These are phyloP conservation scores for Mystacides longicornis DNA, from an alignment of 2,888 invertebrate genomes.

Conservation along the genomic window DNA sequence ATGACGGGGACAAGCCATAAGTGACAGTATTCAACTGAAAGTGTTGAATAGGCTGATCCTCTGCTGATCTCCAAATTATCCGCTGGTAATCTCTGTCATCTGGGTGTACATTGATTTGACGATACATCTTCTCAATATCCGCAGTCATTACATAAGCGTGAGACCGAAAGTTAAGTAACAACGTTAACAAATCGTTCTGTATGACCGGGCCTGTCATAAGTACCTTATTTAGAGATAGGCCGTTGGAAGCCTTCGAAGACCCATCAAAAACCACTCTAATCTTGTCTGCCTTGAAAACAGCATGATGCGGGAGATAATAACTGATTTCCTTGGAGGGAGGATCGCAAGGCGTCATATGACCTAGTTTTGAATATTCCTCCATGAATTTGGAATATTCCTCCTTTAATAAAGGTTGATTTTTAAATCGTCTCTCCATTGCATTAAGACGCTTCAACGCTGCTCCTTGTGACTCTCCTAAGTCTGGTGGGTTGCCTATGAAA, in stretches of 20 bases:
- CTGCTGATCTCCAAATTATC: no score
- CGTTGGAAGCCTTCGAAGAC: neutral
- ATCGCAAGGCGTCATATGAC: neutral
- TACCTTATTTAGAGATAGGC: no score
- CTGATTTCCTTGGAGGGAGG: neutral
- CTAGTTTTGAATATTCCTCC: neutral
- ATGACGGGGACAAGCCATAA: no score
- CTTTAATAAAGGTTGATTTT: neutral
- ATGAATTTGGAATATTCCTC: neutral
- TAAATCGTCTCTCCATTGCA: neutral
- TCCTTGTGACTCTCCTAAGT: neutral
- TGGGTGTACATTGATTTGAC: no score
- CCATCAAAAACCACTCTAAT: neutral
- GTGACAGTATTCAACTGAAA: no score
- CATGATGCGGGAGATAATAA: neutral
- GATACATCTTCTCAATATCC: no score
- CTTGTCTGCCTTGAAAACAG: neutral
- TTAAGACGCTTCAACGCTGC: neutral
- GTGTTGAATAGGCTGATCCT: no score
- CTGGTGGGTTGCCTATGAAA: neutral
- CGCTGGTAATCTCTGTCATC: no score
- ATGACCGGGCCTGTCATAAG: no score
- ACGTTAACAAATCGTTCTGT: no score
- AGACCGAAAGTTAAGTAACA: no score
- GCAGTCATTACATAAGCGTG: no score